A percentile compares a stretch with the other conserved stretches of the same genome.
phyloP scores from a whole-genome alignment of 2,888 invertebrate species.

The Aproaerema taeniolella region DNA sequence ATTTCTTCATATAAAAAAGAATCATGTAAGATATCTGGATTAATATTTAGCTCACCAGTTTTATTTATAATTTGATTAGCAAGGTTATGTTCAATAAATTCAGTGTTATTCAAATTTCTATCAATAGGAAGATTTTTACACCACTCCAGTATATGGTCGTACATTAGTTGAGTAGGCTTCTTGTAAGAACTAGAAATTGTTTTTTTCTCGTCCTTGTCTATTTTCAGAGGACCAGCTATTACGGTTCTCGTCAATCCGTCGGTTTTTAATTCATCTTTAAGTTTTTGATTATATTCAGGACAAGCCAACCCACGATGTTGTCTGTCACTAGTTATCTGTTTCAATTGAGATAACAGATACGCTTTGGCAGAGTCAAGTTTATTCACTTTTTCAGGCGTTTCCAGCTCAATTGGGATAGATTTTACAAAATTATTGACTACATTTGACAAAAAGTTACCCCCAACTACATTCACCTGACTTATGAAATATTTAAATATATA shows the following conservation, averaged over 20 bases:
- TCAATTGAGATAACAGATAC: background rate
- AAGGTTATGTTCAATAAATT: slow-evolving; percentile 32
- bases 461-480: too few species aligned
- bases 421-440: background rate
- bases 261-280: background rate
- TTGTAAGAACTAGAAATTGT: slow-evolving; percentile 10
- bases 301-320: background rate
- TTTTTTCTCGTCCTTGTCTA: too few species aligned
- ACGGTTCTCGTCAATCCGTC: background rate
- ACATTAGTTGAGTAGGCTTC: slow-evolving; percentile 28
- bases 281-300: background rate
- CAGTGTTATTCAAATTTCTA: slow-evolving; percentile 23
- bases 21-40: slow-evolving; percentile 40
- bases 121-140: slow-evolving; percentile 31
- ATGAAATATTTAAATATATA: too few species aligned
- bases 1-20: slow-evolving; percentile 36
- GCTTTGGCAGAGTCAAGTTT: background rate
- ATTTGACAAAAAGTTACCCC: too few species aligned
- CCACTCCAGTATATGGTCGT: slow-evolving; percentile 32
- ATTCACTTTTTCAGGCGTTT: background rate
- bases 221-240: background rate
- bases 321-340: slow-evolving; percentile 4
- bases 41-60: slow-evolving; percentile 40
- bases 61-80: slow-evolving; percentile 32
- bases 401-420: background rate